These are phyloP conservation scores for Tetrax tetrax DNA, from an alignment of 2,113 vertebrate genomes.

Conservation along the genomic window DNA sequence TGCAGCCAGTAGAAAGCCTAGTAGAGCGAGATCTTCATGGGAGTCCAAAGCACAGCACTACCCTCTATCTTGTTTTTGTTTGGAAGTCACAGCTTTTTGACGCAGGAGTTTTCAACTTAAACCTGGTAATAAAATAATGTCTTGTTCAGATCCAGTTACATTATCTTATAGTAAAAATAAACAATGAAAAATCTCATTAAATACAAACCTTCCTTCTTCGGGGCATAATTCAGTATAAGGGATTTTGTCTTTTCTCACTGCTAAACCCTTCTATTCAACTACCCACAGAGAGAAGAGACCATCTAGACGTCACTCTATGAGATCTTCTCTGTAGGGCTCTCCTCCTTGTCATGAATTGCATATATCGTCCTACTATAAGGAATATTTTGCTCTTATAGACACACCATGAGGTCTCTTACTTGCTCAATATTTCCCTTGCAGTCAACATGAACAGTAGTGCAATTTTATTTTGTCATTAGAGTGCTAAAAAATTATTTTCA, in stretches of 20 bases:
- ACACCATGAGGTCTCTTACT: background rate
- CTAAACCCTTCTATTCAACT: background rate
- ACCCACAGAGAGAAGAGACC: background rate
- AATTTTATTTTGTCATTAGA: conserved; percentile 5
- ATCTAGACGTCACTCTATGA: background rate
- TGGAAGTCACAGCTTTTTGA: background rate
- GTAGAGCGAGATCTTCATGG: accelerated
- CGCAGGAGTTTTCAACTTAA: background rate
- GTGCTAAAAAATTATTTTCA: background rate
- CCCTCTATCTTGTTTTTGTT: background rate
- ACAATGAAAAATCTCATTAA: background rate
- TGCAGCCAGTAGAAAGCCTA: background rate
- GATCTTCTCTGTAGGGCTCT: background rate
- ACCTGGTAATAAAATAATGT: background rate
- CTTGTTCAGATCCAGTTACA: background rate
- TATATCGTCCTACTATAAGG: background rate
- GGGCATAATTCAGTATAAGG: background rate
- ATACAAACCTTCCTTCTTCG: background rate
- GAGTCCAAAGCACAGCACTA: background rate
- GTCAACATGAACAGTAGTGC: background rate
- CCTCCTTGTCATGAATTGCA: background rate
- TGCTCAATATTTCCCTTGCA: background rate
- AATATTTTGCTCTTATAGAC: background rate
- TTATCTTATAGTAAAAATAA: background rate
- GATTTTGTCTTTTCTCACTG: background rate